These are phyloP conservation scores for Timandra comae DNA, from an alignment of 2,888 invertebrate species.

Conservation along the genomic window DNA sequence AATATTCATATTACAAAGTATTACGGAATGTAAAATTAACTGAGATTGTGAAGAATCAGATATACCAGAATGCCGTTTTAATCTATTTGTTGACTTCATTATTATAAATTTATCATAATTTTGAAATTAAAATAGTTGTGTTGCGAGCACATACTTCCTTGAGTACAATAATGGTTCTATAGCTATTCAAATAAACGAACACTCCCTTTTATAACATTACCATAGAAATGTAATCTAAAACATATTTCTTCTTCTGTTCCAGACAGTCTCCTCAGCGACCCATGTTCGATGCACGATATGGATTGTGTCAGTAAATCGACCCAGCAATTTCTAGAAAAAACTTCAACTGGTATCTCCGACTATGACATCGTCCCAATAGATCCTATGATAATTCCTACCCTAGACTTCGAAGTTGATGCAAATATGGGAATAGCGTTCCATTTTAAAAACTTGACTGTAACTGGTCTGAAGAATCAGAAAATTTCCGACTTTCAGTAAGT, in stretches of 20 bases:
- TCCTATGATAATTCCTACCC: slow-evolving; percentile 38
- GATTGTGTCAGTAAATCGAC: slow-evolving; percentile 50
- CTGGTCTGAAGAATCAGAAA: slow-evolving; percentile 46
- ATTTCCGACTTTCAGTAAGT: slow-evolving; percentile 53
- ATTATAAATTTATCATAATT: too few species aligned
- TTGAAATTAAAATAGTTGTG: too few species aligned
- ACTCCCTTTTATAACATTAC: too few species aligned
- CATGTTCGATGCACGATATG: slow-evolving; percentile 47
- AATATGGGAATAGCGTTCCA: slow-evolving; percentile 31
- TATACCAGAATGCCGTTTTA: too few species aligned
- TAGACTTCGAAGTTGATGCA: slow-evolving; percentile 30
- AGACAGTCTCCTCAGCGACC: slow-evolving; percentile 27
- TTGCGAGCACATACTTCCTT: too few species aligned
- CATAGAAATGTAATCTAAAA: neutral
- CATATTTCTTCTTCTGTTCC: slow-evolving; percentile 10
- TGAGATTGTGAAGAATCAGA: too few species aligned
- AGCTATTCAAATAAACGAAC: too few species aligned
- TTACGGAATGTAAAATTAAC: too few species aligned
- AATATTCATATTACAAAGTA: too few species aligned
- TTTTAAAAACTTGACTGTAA: slow-evolving; percentile 44
- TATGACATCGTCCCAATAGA: slow-evolving; percentile 45
- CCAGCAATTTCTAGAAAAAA: slow-evolving; percentile 44
- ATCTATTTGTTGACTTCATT: too few species aligned
- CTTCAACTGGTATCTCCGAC: slow-evolving; percentile 40
- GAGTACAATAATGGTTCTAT: too few species aligned